Base-by-base conservation (phyloP, 2,888 invertebrate genomes). In the Protula sp. region DNA sequence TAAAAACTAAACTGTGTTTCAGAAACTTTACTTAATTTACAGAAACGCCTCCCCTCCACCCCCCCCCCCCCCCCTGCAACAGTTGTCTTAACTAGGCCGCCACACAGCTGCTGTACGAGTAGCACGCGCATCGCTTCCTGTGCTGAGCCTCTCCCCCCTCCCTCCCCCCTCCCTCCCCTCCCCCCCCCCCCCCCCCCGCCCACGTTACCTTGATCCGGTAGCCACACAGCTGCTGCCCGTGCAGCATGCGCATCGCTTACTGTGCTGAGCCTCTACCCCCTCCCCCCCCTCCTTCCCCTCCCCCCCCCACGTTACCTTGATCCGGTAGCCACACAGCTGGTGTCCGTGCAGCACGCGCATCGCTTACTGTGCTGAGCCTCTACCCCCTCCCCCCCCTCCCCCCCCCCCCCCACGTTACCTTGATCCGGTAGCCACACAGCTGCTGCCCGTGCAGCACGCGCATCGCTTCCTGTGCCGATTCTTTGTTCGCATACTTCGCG, bases 351-450 rank as follows among this genome's bases (percentile, higher is more conserved):
- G 77, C 30, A 79, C 76, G 82, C 85, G 84, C 53, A 90, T 89
- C 1, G 92, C 91, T 70, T 86, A 85, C 68, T 87, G 86, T 0
- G 94, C 94, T 64, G 90, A 87, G n/a, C n/a, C n/a, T n/a, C n/a
- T n/a, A n/a, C n/a, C n/a, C n/a, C n/a, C n/a, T n/a, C n/a, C n/a
- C n/a, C n/a, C n/a, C n/a, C n/a, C n/a, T n/a, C n/a, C n/a, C n/a
- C n/a, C n/a, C n/a, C n/a, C n/a, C n/a, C n/a, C n/a, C 94, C 78
- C 91, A 89, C 81, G 94, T 83, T 3, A 94, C 94, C 84, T 93
- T 91, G 57, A 94, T 84, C 64, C 91, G 86, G 28, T 90, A 87
- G 28, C 92, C 92, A 72, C 89, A 90, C 60, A 94, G 86, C 79
- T 92, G 92, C 62, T 92, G 90, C 9, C 92, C 93, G 77, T 94